Percentiles rank a stretch among this genome's conserved stretches.
phyloP scores from a whole-genome alignment of 2,113 vertebrate species.

The Dipodomys spectabilis region DNA sequence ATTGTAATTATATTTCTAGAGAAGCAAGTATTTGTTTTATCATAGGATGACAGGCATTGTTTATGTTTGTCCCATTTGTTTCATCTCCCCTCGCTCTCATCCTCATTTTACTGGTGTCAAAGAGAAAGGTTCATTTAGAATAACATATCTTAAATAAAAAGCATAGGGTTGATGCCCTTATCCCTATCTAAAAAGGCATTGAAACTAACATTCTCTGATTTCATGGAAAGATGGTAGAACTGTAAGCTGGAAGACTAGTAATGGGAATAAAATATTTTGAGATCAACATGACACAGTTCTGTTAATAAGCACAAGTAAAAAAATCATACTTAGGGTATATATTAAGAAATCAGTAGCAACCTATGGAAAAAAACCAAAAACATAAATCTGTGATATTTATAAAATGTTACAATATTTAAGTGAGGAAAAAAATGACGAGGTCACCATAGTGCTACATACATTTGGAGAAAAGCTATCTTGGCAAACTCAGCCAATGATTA shows the following conservation, averaged over 20 bases:
- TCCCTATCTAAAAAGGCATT: constrained; percentile 1
- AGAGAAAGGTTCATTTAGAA: background rate
- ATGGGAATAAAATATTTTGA: background rate
- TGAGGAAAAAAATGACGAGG: background rate
- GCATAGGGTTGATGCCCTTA: background rate
- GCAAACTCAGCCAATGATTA: background rate
- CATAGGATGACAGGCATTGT: background rate
- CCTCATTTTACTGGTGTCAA: background rate
- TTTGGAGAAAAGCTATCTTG: background rate
- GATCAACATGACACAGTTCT: background rate
- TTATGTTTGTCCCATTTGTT: background rate
- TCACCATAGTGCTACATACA: background rate
- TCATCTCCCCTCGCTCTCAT: no score
- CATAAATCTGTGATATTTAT: background rate
- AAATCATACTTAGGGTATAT: background rate
- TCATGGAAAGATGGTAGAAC: background rate
- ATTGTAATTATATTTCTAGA: background rate
- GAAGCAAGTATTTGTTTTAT: constrained; percentile 19
- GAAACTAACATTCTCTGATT: background rate
- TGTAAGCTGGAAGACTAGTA: background rate
- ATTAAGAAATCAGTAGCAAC: background rate
- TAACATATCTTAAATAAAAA: background rate
- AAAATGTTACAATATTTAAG: background rate
- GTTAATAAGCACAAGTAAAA: constrained; percentile 9
- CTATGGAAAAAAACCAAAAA: background rate